Conservation (phyloP, 2,888 invertebrate genomes). For the Lymantria dispar region DNA sequence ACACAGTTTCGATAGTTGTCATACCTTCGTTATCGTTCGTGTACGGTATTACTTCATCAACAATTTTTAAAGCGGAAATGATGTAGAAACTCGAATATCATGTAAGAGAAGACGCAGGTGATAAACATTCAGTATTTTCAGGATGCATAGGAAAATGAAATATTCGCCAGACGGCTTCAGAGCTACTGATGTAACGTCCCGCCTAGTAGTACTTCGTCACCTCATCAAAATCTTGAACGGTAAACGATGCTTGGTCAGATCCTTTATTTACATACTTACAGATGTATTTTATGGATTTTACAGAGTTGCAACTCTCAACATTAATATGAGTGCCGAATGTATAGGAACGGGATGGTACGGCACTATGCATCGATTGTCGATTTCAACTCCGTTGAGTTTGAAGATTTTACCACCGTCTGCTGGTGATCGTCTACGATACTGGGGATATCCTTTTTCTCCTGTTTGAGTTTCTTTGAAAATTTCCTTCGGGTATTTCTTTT, state of each 20-base stretch:
- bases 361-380: not conserved
- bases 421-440: not conserved
- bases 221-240: not conserved
- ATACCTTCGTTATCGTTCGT: too few species aligned
- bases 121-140: too few species aligned
- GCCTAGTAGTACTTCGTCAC: not conserved
- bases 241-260: not conserved
- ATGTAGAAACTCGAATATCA: too few species aligned
- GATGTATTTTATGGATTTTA: too few species aligned
- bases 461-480: too few species aligned
- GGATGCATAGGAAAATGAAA: not conserved
- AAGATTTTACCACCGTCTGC: not conserved
- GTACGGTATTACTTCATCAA: too few species aligned
- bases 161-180: not conserved
- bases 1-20: too few species aligned
- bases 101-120: too few species aligned
- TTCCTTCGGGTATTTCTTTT: too few species aligned
- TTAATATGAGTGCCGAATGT: not conserved
- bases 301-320: not conserved
- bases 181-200: conserved; percentile 3
- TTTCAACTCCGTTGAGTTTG: not conserved
- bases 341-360: not conserved
- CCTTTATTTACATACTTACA: too few species aligned
- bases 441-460: not conserved
- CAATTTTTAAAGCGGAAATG: too few species aligned